Evolutionary conservation across 2,113 vertebrate species (phyloP).

Genomic region (Picathartes gymnocephalus): DNA sequence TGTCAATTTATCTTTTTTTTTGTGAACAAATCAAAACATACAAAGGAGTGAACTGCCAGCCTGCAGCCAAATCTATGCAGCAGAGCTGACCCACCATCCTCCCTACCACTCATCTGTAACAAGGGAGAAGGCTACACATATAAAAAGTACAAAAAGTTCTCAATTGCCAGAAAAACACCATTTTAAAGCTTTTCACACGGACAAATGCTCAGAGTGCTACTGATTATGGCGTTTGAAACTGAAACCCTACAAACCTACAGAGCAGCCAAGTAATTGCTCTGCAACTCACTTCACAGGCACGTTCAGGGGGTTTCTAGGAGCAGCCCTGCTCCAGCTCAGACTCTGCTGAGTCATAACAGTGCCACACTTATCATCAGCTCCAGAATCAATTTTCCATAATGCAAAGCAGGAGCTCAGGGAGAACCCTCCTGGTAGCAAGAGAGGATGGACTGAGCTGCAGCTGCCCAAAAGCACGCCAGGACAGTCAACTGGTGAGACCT

Average conservation of each 20-base stretch:
- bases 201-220: background rate
- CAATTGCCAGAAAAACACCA: background rate
- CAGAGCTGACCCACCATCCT: background rate
- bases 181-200: background rate
- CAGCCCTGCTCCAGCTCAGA: background rate
- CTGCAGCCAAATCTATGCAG: background rate
- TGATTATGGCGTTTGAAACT: background rate
- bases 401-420: background rate
- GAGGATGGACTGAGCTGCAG: background rate
- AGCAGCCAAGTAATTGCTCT: background rate
- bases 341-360: constrained; percentile 40
- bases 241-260: background rate
- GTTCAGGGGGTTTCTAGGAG: constrained; percentile 12
- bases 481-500: background rate
- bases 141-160: background rate
- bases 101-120: background rate
- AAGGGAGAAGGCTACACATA: background rate
- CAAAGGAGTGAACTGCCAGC: background rate
- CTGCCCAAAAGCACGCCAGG: background rate
- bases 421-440: background rate
- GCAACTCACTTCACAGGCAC: background rate
- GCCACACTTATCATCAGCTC: background rate
- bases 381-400: constrained; percentile 14
- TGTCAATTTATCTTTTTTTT: background rate
- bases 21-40: background rate